phyloP scores from a whole-genome alignment of 2,888 invertebrate species.

The Caenorhabditis panamensis region DNA sequence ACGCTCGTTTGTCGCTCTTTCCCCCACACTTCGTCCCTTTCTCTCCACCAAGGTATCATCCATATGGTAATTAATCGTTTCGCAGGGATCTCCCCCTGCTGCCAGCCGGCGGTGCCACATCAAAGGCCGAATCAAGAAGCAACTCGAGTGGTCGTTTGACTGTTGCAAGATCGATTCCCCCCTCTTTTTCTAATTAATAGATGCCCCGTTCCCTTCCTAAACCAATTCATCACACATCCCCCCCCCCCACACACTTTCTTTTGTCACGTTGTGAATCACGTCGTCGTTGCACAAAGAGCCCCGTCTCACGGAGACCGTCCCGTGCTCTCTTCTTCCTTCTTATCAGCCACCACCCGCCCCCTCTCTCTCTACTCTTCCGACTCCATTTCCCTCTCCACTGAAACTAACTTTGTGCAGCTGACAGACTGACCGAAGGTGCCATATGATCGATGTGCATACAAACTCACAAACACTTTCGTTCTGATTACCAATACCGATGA shows the following conservation, averaged over 20 bases:
- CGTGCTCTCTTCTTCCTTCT: slow-evolving; percentile 9
- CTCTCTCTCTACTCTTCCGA: neutral
- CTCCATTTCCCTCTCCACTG: neutral
- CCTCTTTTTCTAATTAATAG: neutral
- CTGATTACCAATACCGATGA: neutral
- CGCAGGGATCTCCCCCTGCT: neutral
- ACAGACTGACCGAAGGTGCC: slow-evolving; percentile 9
- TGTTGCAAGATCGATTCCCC: slow-evolving; percentile 36
- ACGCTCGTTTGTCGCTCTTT: neutral
- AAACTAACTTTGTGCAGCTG: slow-evolving; percentile 1
- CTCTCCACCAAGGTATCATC: slow-evolving; percentile 10
- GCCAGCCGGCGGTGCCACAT: slow-evolving; percentile 19
- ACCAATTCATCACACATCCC: too few species aligned
- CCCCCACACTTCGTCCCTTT: neutral
- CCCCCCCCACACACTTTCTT: too few species aligned
- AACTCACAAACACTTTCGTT: slow-evolving; percentile 1
- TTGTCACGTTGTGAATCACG: slow-evolving; percentile 2
- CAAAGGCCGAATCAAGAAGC: slow-evolving; percentile 37
- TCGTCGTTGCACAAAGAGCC: neutral
- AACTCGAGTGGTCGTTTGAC: slow-evolving; percentile 12
- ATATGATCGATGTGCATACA: slow-evolving; percentile 15
- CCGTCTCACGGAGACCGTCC: neutral
- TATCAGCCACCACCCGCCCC: slow-evolving; percentile 32
- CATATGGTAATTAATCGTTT: slow-evolving; percentile 57
- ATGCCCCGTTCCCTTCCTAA: neutral